Base-by-base conservation (phyloP, 1,140 invertebrate genomes). In the Stratiolaelaps scimitus region DNA sequence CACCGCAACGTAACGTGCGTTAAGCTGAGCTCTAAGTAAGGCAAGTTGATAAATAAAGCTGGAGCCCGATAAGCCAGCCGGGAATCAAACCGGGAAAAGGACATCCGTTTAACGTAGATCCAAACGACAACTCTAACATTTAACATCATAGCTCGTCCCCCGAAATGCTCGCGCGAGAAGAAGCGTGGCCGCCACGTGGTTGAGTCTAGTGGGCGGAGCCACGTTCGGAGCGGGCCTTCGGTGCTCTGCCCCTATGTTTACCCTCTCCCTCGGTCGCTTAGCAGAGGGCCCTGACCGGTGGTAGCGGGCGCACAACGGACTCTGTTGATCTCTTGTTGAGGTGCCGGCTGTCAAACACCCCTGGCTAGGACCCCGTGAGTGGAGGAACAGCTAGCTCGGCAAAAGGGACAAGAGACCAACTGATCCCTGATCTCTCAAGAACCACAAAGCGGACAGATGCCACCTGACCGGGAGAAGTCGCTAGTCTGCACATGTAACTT, bases 291-390 rank as follows among this genome's bases (percentile, higher is more conserved):
- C 53, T 15, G 26, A 20, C 26, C 53, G 26, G 23, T 20, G 26
- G 53, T 23, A 26, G 15, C 34, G 26, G 26, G 26, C 53, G 53
- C 53, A 29, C 34, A 60, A 34, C 26, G 53, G 26, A 29, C 53
- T 60, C 23, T 60, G 53, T 60, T 60, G 53, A 60, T 60, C 53
- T 34, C 53, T 60, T 60, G 53, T 60, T 60, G 53, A 34, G 34
- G 53, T 60, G 15, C 26, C 34, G 15, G 53, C 26, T 26, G 15
- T 60, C 15, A 60, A 60, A 26, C 34, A 34, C 15, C 34, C 23
- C 15, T 23, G 26, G 26, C 23, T 26, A 23, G 53, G 23, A 34
- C 34, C 23, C 26, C 26, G 26, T 26, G 15, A 15, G 34, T 15
- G 17, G 15, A 34, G 53, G 23, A 23, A 15, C 53, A 4, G 26